These are phyloP conservation scores for Chanos chanos DNA, from an alignment of 2,797 vertebrate species.

Conservation along the genomic window DNA sequence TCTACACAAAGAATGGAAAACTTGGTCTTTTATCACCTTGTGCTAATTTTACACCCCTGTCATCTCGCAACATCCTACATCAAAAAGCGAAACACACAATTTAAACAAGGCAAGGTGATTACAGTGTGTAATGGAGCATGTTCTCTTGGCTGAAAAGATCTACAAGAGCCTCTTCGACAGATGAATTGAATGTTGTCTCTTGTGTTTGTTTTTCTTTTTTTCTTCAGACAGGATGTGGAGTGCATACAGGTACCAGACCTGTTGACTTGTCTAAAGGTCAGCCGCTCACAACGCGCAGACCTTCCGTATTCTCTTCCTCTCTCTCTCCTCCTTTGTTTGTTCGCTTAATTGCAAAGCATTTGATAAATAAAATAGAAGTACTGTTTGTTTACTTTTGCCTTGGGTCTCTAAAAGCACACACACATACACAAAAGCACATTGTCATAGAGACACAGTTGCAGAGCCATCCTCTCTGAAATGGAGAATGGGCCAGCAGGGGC, in stretches of 20 bases:
- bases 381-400: constrained; percentile 14
- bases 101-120: no score
- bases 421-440: no score
- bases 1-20: no score
- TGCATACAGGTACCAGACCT: not conserved
- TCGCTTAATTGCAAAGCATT: not conserved
- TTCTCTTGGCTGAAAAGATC: no score
- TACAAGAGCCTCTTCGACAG: no score
- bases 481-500: constrained; percentile 46
- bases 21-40: no score
- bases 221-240: constrained; percentile 4
- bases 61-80: no score
- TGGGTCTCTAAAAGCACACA: constrained; percentile 39
- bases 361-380: constrained; percentile 20
- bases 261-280: not conserved
- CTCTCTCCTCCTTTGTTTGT: not conserved
- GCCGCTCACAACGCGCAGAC: not conserved
- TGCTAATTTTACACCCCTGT: no score
- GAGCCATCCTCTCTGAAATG: constrained; percentile 1
- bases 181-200: no score
- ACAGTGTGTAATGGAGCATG: no score
- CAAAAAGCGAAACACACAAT: no score
- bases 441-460: constrained; percentile 38
- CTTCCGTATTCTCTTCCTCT: not conserved
- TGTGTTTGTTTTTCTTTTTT: constrained; percentile 14